Evolutionary conservation across 2,888 invertebrate species (phyloP).

Genomic region (Agrotis puta): DNA sequence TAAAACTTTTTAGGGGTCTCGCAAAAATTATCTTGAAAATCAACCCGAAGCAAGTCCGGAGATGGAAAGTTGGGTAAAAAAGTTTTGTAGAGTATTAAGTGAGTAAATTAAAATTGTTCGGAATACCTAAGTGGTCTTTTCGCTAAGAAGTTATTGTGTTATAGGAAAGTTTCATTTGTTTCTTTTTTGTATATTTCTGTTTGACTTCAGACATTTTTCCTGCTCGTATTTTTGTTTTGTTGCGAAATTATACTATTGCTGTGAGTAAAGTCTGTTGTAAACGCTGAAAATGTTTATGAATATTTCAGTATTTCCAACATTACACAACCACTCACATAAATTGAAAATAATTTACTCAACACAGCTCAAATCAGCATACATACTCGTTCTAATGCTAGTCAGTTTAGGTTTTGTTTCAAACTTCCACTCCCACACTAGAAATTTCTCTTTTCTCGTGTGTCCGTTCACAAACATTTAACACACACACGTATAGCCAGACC

Average conservation of each 20-base stretch:
- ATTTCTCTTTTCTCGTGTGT: too few relatives aligned
- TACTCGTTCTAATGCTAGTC: too few relatives aligned
- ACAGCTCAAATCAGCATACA: neutral
- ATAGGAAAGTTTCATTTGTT: conserved; percentile 35
- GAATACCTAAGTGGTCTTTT: conserved; percentile 59
- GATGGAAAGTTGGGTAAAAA: conserved; percentile 66
- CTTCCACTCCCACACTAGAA: too few relatives aligned
- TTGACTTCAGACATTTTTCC: conserved; percentile 22
- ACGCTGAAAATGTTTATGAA: neutral
- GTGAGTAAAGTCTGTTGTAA: neutral
- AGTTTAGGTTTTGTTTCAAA: too few relatives aligned
- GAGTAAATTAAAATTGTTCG: conserved; percentile 75
- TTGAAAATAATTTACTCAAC: neutral
- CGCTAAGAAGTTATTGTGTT: conserved; percentile 48
- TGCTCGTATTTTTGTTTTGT: conserved; percentile 9
- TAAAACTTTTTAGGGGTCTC: conserved; percentile 79
- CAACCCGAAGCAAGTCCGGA: conserved; percentile 72
- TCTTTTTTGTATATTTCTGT: conserved; percentile 34
- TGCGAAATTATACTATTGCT: neutral
- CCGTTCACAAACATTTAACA: too few relatives aligned
- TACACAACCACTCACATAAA: neutral
- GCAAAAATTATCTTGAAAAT: conserved; percentile 79
- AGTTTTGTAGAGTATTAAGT: conserved; percentile 70
- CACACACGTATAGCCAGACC: too few relatives aligned
- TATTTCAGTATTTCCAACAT: neutral